Conservation (phyloP, 2,113 vertebrate genomes). For the Pagrus major region DNA sequence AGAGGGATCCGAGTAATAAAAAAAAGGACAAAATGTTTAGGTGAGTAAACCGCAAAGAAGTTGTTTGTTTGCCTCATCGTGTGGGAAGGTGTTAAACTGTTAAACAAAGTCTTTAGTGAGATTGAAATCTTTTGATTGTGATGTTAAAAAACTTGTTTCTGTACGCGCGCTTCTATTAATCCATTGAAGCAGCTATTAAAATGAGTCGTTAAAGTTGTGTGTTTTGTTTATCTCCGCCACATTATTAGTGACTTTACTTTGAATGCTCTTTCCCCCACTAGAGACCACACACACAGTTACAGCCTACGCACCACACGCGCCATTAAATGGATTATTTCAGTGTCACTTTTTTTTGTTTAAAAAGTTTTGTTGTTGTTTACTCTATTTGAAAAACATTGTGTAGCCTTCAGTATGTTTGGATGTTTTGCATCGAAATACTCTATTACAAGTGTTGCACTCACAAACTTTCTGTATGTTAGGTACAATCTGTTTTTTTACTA, state of each 20-base stretch:
- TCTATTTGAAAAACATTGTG: background rate
- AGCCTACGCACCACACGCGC: too few relatives aligned
- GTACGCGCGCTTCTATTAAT: too few relatives aligned
- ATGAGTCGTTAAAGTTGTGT: too few relatives aligned
- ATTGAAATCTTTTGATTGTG: background rate
- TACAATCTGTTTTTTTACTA: background rate
- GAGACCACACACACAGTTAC: too few relatives aligned
- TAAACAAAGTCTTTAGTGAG: background rate
- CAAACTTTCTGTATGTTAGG: background rate
- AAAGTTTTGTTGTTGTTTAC: background rate
- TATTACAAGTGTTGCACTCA: too few relatives aligned
- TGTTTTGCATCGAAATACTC: too few relatives aligned
- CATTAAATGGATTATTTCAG: background rate
- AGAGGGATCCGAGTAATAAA: constrained; percentile 21
- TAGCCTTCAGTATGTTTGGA: too few relatives aligned
- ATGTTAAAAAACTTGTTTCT: too few relatives aligned
- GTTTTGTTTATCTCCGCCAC: too few relatives aligned
- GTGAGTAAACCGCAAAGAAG: constrained; percentile 56
- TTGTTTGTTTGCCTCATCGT: background rate
- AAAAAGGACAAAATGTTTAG: constrained; percentile 68
- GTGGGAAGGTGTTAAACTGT: rapidly evolving
- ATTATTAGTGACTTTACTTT: too few relatives aligned
- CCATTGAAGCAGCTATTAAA: too few relatives aligned
- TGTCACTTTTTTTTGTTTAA: background rate
- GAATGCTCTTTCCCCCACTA: too few relatives aligned